Evolutionary conservation across 37 sponge, comb jelly and placozoan genomes (phyloP).

Genomic region (Dysidea cf. avara): DNA sequence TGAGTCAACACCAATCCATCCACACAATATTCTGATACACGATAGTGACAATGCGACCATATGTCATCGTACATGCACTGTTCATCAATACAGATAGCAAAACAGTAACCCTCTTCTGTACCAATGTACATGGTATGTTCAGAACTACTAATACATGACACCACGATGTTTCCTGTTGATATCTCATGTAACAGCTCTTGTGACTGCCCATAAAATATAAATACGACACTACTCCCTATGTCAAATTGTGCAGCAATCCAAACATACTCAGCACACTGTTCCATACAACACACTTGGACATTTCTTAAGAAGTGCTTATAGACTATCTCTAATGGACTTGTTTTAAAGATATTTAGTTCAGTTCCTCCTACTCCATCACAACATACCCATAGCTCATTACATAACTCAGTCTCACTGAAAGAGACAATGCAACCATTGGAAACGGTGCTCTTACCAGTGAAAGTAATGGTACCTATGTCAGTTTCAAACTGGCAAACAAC

Average conservation of each 20-base stretch:
- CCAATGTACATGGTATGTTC: conserved; percentile 34
- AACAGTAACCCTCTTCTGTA: too few species aligned
- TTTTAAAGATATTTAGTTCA: conserved; percentile 61
- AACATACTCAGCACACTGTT: conserved; percentile 59
- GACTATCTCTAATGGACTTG: conserved; percentile 53
- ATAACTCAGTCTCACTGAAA: too few species aligned
- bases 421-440: too few species aligned
- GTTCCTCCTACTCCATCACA: conserved; percentile 64
- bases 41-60: conserved; percentile 33
- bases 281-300: conserved; percentile 63
- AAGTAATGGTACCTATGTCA: too few species aligned
- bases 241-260: conserved; percentile 70
- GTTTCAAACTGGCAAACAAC: conserved; percentile 47
- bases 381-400: conserved; percentile 69
- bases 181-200: conserved; percentile 60
- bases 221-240: conserved; percentile 56
- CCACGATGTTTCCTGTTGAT: conserved; percentile 60
- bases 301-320: conserved; percentile 50
- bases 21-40: too few species aligned
- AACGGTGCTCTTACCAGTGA: too few species aligned
- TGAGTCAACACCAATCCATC: conserved; percentile 43
- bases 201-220: conserved; percentile 47
- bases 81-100: conserved; percentile 32
- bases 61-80: conserved; percentile 22
- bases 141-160: conserved; percentile 57